Conservation (phyloP, 2,113 vertebrate genomes). For the Python bivittatus region DNA sequence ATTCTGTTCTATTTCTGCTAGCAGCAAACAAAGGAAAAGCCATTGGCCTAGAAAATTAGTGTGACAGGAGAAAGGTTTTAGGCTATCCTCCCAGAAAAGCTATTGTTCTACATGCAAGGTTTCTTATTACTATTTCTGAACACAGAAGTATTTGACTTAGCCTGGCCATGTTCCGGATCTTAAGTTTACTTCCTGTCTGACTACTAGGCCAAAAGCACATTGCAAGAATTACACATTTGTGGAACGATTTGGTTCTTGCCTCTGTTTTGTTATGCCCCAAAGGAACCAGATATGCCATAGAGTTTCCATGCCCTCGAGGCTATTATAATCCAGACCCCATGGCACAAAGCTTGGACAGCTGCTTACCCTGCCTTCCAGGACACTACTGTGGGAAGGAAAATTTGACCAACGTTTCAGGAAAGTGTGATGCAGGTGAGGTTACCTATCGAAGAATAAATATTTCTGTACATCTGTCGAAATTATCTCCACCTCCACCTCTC, state of each 20-base stretch:
- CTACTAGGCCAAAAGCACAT: not conserved
- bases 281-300: constrained; percentile 84
- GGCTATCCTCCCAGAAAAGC: not conserved
- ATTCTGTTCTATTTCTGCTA: not conserved
- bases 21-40: not conserved
- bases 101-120: not conserved
- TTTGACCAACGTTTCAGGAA: constrained; percentile 82
- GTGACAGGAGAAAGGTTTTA: not conserved
- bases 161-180: not conserved
- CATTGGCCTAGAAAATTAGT: not conserved
- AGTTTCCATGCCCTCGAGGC: constrained; percentile 91
- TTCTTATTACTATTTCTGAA: not conserved
- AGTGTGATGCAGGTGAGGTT: constrained; percentile 86
- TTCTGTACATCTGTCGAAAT: not conserved
- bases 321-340: constrained; percentile 92
- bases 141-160: not conserved
- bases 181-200: not conserved
- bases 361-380: constrained; percentile 89
- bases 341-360: constrained; percentile 92
- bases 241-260: fast-evolving
- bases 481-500: not conserved
- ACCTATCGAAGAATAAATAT: not conserved
- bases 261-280: constrained; percentile 28
- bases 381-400: constrained; percentile 89
- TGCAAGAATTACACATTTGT: fast-evolving